Evolutionary conservation across 2,888 invertebrate genomes (phyloP), one percentile per base, ranked within the genome.

Genomic region (Periphyllus acericola): DNA sequence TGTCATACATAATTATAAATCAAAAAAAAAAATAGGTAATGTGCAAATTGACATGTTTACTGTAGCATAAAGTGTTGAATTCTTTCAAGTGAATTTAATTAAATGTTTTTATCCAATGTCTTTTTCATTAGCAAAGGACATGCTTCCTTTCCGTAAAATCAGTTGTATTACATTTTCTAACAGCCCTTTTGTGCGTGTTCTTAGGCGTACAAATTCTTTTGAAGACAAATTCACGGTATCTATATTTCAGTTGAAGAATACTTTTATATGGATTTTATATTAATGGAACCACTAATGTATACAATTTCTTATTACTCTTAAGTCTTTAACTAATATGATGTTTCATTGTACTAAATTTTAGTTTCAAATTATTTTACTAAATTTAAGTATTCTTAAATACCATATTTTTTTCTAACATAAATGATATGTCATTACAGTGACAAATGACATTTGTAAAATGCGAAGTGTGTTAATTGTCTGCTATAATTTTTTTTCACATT

Each of bases 141-240:
- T 87, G 87, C 72, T 87, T 71, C 87, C 87, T 81, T 87, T 87
- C 75, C 80, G 87, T 66, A 87, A 87, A 74, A 87, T 87, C 3
- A 87, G 87, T 81, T 87, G 87, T 66, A 74, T 87, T 75, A 87
- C 87, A 71, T 80, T 87, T 52, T 87, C 87, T 11, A 87, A 66
- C 21, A 87, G 80, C 60, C 5, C 80, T 32, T 81, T 87, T 87
- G 87, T 87, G 21, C 66, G 81, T 81, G 87, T 87, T 60, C 60
- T 74, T 25, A 87, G 80, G 11, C 81, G 80, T 40, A 75, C 87
- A 60, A 87, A 87, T 87, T 87, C 87, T 60, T 87, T 87, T 87
- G 87, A 87, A 87, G 74, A 60, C 32, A 81, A 87, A 87, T 46
- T 21, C 17, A 75, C 55, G 74, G 87, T 87, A 87, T 52, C 79